phyloP scores from a whole-genome alignment of 92 coral and sea anemone genomes.

The Actinernus sp. region DNA sequence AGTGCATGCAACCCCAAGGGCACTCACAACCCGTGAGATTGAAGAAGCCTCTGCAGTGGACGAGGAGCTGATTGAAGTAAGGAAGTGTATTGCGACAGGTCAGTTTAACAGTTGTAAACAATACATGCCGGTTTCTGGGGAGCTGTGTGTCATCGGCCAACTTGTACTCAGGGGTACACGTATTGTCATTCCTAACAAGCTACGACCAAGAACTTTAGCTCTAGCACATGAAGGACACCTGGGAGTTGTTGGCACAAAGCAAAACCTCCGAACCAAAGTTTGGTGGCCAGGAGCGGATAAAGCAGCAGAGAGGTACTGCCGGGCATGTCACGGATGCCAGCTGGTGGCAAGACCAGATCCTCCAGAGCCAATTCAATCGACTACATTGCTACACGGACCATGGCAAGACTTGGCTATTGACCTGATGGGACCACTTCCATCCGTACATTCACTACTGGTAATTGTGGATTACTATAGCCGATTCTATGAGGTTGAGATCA shows the following conservation, averaged over 20 bases:
- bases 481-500: constrained; percentile 11
- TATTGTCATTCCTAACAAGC: constrained; percentile 42
- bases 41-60: constrained; percentile 27
- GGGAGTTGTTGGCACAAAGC: constrained; percentile 60
- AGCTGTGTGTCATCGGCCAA: constrained; percentile 46
- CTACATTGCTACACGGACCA: constrained; percentile 28
- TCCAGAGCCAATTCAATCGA: constrained; percentile 47
- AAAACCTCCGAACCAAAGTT: constrained; percentile 49
- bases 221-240: constrained; percentile 55
- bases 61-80: constrained; percentile 15
- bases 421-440: constrained; percentile 35
- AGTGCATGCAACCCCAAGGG: too few relatives aligned
- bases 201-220: constrained; percentile 31
- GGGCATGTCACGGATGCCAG: constrained; percentile 63
- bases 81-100: constrained; percentile 9
- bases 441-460: too few relatives aligned
- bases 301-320: constrained; percentile 57
- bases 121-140: constrained; percentile 36
- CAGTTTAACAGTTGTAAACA: constrained; percentile 24
- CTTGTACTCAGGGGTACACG: constrained; percentile 44
- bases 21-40: constrained; percentile 22
- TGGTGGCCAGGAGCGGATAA: constrained; percentile 66
- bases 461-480: too few relatives aligned
- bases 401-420: constrained; percentile 51
- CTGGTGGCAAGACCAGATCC: constrained; percentile 25